phyloP scores from a whole-genome alignment of 2,113 vertebrate species.

The Anoura caudifer region DNA sequence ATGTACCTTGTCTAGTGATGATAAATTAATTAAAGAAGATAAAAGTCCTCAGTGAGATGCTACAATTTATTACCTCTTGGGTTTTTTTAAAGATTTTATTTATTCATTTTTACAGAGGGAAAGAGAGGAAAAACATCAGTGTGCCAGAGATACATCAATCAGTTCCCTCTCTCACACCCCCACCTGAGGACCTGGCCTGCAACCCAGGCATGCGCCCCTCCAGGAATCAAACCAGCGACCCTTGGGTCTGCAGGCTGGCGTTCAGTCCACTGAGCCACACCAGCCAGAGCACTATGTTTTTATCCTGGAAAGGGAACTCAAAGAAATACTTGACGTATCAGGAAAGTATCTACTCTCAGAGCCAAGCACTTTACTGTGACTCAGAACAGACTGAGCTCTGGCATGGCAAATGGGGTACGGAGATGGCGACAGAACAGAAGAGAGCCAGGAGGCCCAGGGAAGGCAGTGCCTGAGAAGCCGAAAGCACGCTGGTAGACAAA shows the following conservation, averaged over 20 bases:
- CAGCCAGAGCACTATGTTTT: background rate
- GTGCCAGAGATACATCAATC: too few species aligned
- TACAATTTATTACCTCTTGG: background rate
- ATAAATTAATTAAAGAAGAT: constrained; percentile 48
- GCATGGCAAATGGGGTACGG: background rate
- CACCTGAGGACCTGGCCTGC: too few species aligned
- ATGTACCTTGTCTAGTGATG: background rate
- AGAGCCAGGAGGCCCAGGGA: constrained; percentile 26
- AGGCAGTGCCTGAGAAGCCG: background rate
- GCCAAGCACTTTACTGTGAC: background rate
- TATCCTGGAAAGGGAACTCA: constrained; percentile 35
- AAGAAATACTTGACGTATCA: constrained; percentile 27
- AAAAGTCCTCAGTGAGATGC: background rate
- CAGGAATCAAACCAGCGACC: too few species aligned
- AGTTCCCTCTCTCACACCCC: too few species aligned
- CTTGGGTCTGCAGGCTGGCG: too few species aligned
- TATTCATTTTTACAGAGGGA: too few species aligned
- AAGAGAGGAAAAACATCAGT: too few species aligned
- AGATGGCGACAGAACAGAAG: background rate
- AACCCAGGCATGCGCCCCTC: too few species aligned
- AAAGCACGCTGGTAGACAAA: background rate
- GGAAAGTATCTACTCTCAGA: constrained; percentile 41
- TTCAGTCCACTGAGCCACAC: too few species aligned
- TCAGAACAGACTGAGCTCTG: constrained; percentile 20
- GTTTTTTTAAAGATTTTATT: too few species aligned